Conservation (phyloP, 2,113 vertebrate genomes). For the Ameiurus melas region DNA sequence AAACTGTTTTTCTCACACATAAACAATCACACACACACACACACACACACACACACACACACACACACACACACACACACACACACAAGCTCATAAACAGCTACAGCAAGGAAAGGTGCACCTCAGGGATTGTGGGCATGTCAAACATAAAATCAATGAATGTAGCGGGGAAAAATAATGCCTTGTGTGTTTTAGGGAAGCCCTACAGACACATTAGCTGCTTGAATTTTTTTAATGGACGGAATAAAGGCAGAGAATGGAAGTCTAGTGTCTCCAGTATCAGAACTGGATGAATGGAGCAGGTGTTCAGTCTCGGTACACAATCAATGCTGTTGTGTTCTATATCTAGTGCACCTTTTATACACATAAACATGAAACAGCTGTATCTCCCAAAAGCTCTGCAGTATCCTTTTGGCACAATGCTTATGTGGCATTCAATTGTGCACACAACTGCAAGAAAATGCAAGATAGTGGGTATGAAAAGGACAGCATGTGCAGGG, state of each 20-base stretch:
- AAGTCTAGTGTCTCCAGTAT: constrained; percentile 45
- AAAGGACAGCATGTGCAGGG: not conserved
- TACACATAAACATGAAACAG: constrained; percentile 43
- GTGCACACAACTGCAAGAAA: not conserved
- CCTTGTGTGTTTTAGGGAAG: constrained; percentile 43
- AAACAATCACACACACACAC: constrained; percentile 25
- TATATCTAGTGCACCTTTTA: constrained; percentile 29
- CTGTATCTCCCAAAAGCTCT: constrained; percentile 27
- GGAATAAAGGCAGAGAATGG: constrained; percentile 1
- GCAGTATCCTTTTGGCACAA: not conserved
- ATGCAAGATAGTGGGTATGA: not conserved
- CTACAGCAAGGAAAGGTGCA: constrained; percentile 47
- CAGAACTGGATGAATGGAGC: constrained; percentile 36
- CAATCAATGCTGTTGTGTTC: constrained; percentile 34
- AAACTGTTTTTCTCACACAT: not conserved
- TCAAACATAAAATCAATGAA: constrained; percentile 57
- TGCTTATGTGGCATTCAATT: not conserved
- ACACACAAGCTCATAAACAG: constrained; percentile 49
- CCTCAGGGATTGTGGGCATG: constrained; percentile 36
- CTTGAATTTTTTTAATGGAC: not conserved
- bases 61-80: constrained; percentile 33
- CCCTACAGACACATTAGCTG: constrained; percentile 40
- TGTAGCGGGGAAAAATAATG: constrained; percentile 55
- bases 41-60: constrained; percentile 28
- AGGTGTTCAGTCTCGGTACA: constrained; percentile 38